Base-by-base conservation (phyloP, 2,797 vertebrate genomes). In the Emydoidea blandingii region DNA sequence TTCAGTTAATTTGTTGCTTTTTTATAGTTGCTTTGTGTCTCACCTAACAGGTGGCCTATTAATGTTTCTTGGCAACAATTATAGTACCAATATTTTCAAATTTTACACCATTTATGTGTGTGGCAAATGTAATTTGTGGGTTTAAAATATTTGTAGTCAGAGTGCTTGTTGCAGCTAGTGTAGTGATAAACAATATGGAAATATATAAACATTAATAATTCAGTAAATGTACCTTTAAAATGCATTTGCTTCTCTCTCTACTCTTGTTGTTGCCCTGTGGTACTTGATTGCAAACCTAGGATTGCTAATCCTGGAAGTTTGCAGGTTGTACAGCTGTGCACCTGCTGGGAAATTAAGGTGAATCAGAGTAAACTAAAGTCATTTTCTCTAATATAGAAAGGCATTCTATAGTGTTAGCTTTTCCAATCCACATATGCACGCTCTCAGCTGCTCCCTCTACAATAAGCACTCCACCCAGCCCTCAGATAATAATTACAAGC, bases 401-500 rank as follows among this genome's bases (percentile, higher is more conserved):
- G 81, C 87, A 81, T 87, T 72, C 59, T 86, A 76, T 81, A 65
- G 84, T 80, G 91, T 96, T 90, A 97, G 90, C 91, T 56, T 78
- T 94, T 94, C 87, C 88, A 92, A 94, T 95, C 94, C 96, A 92
- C 89, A 97, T 88, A 56, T 0, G 27, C 85, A 0, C 0, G 44
- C 94, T 95, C 91, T 95, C 84, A 93, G 93, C 94, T 96, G 96
- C 92, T 89, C 91, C 96, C 90, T 94, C 95, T 94, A 92, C 95
- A 97, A 68, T 27, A 96, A 87, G 68, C 88, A 84, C 93, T 97
- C 95, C 95, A 96, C 91, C 96, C 95, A 96, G 86, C 90, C 92
- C 97, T 97, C 95, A 92, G 88, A 96, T 97, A 98, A 97, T 97
- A 97, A 97, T 68, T 93, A 97, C 94, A n/a, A 95, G 92, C 94